These are phyloP conservation scores for Ictidomys tridecemlineatus DNA, from an alignment of 2,113 vertebrate species.

Conservation along the genomic window DNA sequence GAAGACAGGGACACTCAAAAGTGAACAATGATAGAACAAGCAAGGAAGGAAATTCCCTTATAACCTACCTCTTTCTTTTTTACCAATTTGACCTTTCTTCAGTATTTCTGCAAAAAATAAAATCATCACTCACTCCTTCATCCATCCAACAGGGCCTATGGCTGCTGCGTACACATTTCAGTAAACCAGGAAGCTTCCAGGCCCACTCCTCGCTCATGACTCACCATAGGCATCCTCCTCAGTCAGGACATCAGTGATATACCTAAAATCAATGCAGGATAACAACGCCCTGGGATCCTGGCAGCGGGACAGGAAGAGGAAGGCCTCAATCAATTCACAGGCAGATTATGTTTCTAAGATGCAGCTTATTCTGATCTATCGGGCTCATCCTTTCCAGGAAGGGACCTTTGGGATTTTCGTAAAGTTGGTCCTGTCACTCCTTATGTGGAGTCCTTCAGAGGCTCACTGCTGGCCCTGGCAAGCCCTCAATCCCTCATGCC, in stretches of 20 bases:
- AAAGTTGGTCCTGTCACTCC: background rate
- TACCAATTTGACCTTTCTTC: conserved; percentile 85
- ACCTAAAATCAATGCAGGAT: conserved; percentile 92
- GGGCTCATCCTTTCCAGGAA: background rate
- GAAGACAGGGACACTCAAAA: background rate
- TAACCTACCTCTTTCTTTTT: conserved; percentile 87
- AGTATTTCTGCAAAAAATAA: conserved; percentile 86
- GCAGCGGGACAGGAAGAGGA: background rate
- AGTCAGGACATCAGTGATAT: conserved; percentile 89
- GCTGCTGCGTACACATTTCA: background rate
- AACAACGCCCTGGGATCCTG: conserved; percentile 88
- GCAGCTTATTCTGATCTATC: background rate
- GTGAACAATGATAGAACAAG: background rate
- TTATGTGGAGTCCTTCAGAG: background rate
- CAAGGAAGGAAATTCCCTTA: background rate
- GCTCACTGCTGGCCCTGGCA: background rate
- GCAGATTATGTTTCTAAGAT: background rate
- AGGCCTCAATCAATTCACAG: background rate
- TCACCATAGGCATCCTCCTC: conserved; percentile 90
- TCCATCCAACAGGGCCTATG: background rate
- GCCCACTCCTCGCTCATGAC: background rate
- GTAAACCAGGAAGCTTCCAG: too few species aligned
- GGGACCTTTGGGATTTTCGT: background rate
- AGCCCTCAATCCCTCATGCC: background rate
- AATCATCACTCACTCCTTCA: background rate